A percentile compares a stretch with the other conserved stretches of the same genome.
phyloP scores from a whole-genome alignment of 2,888 invertebrate species.

The Busseola fusca region DNA sequence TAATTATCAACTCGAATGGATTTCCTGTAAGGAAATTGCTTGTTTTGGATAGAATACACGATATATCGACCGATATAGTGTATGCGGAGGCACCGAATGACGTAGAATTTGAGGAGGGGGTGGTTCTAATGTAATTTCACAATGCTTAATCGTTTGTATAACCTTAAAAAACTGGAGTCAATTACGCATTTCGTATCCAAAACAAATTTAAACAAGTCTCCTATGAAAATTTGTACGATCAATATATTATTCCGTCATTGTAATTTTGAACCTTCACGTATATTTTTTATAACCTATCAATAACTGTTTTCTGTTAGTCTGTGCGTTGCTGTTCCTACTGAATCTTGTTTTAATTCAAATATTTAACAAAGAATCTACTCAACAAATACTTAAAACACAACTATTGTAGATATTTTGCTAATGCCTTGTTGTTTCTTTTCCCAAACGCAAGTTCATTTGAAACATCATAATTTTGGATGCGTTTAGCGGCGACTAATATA shows the following conservation, averaged over 20 bases:
- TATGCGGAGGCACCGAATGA: background rate
- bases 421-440: background rate
- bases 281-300: slow-evolving; percentile 12
- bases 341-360: slow-evolving; percentile 21
- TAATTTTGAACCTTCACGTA: slow-evolving; percentile 13
- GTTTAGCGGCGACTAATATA: background rate
- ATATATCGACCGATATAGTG: slow-evolving; percentile 2
- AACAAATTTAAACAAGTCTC: slow-evolving; percentile 20
- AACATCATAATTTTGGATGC: background rate
- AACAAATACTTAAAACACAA: slow-evolving; percentile 5
- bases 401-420: background rate
- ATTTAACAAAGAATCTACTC: slow-evolving; percentile 29
- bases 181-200: slow-evolving; percentile 17
- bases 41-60: slow-evolving; percentile 14
- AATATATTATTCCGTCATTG: slow-evolving; percentile 20
- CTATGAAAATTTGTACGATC: slow-evolving; percentile 5
- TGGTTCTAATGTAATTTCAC: background rate
- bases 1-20: slow-evolving; percentile 32
- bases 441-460: no score
- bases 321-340: background rate
- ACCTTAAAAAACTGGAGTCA: slow-evolving; percentile 11
- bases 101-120: background rate
- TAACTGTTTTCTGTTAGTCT: slow-evolving; percentile 17
- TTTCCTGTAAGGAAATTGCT: slow-evolving; percentile 45
- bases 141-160: background rate